Conservation (phyloP, 2,888 invertebrate species). For the Lissocephala sabroskyi region DNA sequence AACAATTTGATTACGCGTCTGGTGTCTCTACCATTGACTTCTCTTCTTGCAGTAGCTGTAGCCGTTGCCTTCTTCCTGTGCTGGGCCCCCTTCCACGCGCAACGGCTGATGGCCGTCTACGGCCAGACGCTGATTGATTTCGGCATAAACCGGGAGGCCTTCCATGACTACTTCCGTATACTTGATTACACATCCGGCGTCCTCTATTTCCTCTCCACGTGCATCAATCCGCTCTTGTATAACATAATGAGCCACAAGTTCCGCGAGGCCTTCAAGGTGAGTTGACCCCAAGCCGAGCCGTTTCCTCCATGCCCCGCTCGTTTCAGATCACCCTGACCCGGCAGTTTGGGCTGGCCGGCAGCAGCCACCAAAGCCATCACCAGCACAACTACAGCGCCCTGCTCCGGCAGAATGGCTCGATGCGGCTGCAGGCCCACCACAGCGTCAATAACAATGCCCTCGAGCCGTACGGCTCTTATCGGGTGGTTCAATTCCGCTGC, state of each 20-base stretch:
- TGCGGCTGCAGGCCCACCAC: constrained; percentile 62
- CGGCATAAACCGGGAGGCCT: constrained; percentile 58
- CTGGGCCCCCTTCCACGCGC: constrained; percentile 95
- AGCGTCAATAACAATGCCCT: constrained; percentile 63
- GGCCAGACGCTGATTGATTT: constrained; percentile 70
- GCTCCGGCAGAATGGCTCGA: constrained; percentile 62
- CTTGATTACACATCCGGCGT: constrained; percentile 79
- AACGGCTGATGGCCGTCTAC: constrained; percentile 87
- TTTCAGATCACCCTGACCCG: constrained; percentile 60
- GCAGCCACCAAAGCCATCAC: constrained; percentile 55
- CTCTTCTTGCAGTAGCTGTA: constrained; percentile 80
- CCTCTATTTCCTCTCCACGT: constrained; percentile 79
- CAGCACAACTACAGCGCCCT: constrained; percentile 69
- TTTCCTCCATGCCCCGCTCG: neutral
- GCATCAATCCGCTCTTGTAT: constrained; percentile 81
- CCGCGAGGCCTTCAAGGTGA: constrained; percentile 80
- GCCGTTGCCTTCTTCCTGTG: constrained; percentile 88
- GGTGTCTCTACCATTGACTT: constrained; percentile 10
- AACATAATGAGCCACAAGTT: constrained; percentile 82
- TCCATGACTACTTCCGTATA: constrained; percentile 77
- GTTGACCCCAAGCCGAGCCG: constrained; percentile 6
- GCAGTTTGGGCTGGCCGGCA: constrained; percentile 53
- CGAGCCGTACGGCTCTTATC: constrained; percentile 67
- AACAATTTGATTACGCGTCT: constrained; percentile 9
- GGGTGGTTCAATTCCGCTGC: constrained; percentile 69